Evolutionary conservation across 1,140 invertebrate species (phyloP).

Genomic region (Papilio polyxenes): DNA sequence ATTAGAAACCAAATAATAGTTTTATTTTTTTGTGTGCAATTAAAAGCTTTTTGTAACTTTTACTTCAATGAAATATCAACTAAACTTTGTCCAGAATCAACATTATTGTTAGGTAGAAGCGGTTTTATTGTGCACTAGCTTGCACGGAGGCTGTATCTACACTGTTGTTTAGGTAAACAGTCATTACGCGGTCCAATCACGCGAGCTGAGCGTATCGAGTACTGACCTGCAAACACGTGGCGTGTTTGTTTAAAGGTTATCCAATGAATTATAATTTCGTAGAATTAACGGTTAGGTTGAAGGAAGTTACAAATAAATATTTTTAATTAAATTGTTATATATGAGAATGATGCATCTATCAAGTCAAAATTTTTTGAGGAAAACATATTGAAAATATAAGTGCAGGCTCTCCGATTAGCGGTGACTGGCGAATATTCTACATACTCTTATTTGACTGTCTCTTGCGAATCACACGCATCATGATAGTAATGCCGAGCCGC

Average conservation of each 20-base stretch:
- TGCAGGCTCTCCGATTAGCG: no score
- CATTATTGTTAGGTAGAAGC: conserved; percentile 2
- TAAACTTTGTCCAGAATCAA: background rate
- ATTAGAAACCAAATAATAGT: no score
- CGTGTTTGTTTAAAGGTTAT: conserved; percentile 29
- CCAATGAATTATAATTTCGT: conserved; percentile 6
- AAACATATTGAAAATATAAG: no score
- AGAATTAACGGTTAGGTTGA: background rate
- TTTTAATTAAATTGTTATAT: background rate
- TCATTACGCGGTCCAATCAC: conserved; percentile 53
- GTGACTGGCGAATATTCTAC: no score
- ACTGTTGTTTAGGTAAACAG: conserved; percentile 51
- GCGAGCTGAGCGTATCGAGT: conserved; percentile 30
- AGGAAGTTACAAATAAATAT: background rate
- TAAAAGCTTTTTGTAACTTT: background rate
- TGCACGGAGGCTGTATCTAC: conserved; percentile 9
- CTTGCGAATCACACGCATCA: no score
- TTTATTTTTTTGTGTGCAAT: no score
- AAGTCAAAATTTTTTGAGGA: no score
- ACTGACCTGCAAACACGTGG: conserved; percentile 34
- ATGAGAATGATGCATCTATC: background rate
- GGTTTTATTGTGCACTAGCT: background rate
- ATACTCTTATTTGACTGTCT: no score
- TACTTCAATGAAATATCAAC: background rate
- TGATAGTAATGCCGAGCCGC: background rate